Conservation (phyloP, 1,140 invertebrate species). For the Drosophila parvula region DNA sequence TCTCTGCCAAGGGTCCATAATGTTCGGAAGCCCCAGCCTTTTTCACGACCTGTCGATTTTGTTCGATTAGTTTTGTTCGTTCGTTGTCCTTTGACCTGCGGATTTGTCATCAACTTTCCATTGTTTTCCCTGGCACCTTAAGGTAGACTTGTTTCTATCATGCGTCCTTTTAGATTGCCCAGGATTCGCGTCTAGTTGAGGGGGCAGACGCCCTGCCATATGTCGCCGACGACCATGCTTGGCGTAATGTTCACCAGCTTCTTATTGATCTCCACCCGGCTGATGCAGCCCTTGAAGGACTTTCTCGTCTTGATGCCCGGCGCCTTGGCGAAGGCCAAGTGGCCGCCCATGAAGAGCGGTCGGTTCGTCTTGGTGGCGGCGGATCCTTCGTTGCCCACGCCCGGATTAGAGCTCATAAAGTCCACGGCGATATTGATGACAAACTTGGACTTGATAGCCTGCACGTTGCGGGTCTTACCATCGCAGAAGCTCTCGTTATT, state of each 20-base stretch:
- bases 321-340: slow-evolving; percentile 86
- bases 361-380: slow-evolving; percentile 92
- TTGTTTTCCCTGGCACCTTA: slow-evolving; percentile 7
- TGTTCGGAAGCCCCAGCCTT: slow-evolving; percentile 6
- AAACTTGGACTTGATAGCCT: slow-evolving; percentile 79
- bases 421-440: slow-evolving; percentile 76
- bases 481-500: slow-evolving; percentile 93
- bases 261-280: slow-evolving; percentile 88
- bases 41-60: slow-evolving; percentile 51
- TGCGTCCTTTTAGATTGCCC: slow-evolving; percentile 23
- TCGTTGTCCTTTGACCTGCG: slow-evolving; percentile 47
- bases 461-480: slow-evolving; percentile 93
- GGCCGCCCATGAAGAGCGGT: slow-evolving; percentile 95
- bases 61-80: slow-evolving; percentile 68
- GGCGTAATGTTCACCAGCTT: slow-evolving; percentile 86
- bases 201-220: slow-evolving; percentile 89
- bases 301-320: slow-evolving; percentile 86
- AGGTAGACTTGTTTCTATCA: slow-evolving; percentile 4
- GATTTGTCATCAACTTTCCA: slow-evolving; percentile 35
- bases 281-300: slow-evolving; percentile 93
- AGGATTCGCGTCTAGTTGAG: slow-evolving; percentile 85
- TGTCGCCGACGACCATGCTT: slow-evolving; percentile 87
- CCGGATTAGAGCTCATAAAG: slow-evolving; percentile 71
- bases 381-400: slow-evolving; percentile 87
- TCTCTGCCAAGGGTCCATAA: slow-evolving; percentile 10